Percentiles rank a stretch among this genome's conserved stretches.
These are phyloP conservation scores for Ctena decussata DNA, from an alignment of 2,888 invertebrate genomes.

Conservation along the genomic window DNA sequence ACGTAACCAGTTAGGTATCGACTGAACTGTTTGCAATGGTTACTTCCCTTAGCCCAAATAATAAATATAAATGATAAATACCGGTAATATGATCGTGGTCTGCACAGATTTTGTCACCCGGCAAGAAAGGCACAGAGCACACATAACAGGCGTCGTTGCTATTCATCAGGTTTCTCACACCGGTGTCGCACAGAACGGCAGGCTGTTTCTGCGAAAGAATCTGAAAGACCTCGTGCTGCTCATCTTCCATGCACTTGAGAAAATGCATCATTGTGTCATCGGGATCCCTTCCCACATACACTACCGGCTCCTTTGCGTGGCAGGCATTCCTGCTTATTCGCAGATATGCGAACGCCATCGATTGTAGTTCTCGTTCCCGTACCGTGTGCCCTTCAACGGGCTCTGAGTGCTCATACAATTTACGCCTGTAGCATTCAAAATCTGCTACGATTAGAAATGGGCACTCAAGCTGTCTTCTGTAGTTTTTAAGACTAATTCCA, in stretches of 20 bases:
- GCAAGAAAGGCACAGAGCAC: neutral
- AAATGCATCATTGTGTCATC: neutral
- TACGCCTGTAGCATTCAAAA: neutral
- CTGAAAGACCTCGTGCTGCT: neutral
- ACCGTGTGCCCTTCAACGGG: neutral
- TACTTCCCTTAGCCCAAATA: no score
- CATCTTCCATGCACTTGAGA: neutral
- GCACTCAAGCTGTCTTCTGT: neutral
- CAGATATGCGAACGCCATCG: neutral
- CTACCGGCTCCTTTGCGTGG: neutral
- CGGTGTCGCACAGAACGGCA: neutral
- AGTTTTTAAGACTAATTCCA: neutral
- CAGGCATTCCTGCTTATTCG: neutral
- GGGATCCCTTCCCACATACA: neutral
- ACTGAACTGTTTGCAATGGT: no score
- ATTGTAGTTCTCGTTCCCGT: neutral
- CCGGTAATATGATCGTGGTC: neutral
- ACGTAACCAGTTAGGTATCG: no score
- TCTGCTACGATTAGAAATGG: neutral
- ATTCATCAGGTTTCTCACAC: neutral
- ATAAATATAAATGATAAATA: neutral
- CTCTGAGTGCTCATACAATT: neutral
- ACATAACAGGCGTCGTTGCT: neutral
- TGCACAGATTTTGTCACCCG: neutral
- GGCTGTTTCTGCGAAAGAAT: neutral